Percentiles rank a stretch among this genome's conserved stretches.
Conservation (phyloP, 1,140 invertebrate genomes). For the Neodiprion virginianus region DNA sequence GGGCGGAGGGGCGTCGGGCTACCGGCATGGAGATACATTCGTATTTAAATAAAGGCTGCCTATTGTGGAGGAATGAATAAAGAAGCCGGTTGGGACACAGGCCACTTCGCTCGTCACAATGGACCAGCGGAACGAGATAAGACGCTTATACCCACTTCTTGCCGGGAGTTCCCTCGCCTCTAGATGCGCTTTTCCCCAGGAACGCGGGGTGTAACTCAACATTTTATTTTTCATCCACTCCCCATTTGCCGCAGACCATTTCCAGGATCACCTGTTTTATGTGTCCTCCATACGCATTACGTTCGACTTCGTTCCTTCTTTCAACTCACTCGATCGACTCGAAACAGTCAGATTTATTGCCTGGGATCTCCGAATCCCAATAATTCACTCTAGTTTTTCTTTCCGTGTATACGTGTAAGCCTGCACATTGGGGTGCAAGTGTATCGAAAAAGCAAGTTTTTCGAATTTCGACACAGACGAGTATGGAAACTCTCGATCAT, state of each 20-base stretch:
- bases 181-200: not conserved
- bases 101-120: constrained; percentile 11
- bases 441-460: no score
- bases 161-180: not conserved
- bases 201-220: not conserved
- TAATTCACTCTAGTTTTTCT: no score
- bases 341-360: not conserved
- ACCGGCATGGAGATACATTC: constrained; percentile 3
- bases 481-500: no score
- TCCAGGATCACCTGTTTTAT: not conserved
- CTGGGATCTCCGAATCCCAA: not conserved
- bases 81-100: constrained; percentile 12
- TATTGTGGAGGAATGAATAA: constrained; percentile 9
- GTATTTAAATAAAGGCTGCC: constrained; percentile 13
- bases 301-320: not conserved
- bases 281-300: not conserved
- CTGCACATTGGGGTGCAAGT: no score
- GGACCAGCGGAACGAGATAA: constrained; percentile 11
- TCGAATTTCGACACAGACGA: no score
- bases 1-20: not conserved
- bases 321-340: not conserved
- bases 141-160: constrained; percentile 9
- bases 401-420: no score
- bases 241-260: not conserved
- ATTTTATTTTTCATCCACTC: not conserved